Evolutionary conservation across 2,797 vertebrate species (phyloP).

Genomic region (Moxostoma hubbsi): DNA sequence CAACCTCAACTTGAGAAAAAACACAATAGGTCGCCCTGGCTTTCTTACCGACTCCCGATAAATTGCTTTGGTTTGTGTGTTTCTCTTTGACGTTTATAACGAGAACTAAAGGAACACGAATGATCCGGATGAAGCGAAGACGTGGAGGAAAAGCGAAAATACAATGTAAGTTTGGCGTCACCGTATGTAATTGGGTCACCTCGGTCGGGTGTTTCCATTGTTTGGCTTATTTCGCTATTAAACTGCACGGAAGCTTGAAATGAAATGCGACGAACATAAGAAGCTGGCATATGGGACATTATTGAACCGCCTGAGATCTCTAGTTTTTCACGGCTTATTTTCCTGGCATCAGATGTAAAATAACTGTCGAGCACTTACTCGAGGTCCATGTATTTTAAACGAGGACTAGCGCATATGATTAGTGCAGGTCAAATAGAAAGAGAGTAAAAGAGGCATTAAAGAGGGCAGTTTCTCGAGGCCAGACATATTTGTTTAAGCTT

Average conservation of each 20-base stretch:
- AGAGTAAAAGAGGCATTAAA: neutral
- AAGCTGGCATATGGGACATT: constrained; percentile 18
- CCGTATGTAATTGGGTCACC: neutral
- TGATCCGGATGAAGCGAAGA: constrained; percentile 17
- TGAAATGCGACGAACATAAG: neutral
- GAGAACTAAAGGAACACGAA: constrained; percentile 23
- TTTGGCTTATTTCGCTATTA: constrained; percentile 6
- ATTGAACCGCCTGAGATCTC: neutral
- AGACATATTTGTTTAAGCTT: constrained; percentile 33
- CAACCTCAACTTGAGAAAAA: constrained; percentile 43
- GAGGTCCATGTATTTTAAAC: constrained; percentile 16
- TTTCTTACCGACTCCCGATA: constrained; percentile 11
- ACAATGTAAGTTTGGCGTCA: constrained; percentile 25
- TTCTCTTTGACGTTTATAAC: constrained; percentile 19
- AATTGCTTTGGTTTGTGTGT: constrained; percentile 35
- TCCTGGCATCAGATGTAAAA: constrained; percentile 18
- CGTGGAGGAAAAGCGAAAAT: constrained; percentile 2
- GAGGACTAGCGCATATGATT: constrained; percentile 12
- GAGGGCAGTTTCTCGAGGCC: constrained; percentile 36
- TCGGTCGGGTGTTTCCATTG: neutral
- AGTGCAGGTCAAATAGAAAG: neutral
- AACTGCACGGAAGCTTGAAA: constrained; percentile 2
- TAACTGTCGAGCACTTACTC: constrained; percentile 9
- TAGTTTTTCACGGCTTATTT: constrained; percentile 27
- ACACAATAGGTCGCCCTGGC: neutral